Conservation (phyloP, 2,797 vertebrate species). For the Rhadinocentrus ornatus region DNA sequence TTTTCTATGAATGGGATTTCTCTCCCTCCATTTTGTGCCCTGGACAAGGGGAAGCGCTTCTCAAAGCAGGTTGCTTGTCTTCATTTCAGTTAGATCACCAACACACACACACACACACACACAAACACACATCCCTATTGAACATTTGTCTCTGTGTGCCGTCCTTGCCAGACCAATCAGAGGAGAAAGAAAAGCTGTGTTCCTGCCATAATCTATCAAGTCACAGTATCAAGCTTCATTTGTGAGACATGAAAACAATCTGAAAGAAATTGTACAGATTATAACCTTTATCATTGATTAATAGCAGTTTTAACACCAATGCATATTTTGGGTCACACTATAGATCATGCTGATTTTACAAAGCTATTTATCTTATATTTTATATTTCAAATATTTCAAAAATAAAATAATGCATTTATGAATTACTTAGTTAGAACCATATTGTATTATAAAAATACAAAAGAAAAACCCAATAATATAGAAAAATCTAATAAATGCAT, state of each 20-base stretch:
- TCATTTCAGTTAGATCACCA: slow-evolving; percentile 60
- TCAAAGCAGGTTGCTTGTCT: slow-evolving; percentile 62
- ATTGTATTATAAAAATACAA: neutral
- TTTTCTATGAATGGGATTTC: slow-evolving; percentile 33
- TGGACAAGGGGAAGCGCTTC: slow-evolving; percentile 42
- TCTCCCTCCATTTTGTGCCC: slow-evolving; percentile 9
- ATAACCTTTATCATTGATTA: slow-evolving; percentile 1
- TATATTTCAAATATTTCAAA: neutral
- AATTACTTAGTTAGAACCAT: neutral
- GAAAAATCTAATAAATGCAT: neutral
- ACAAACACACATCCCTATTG: slow-evolving; percentile 5
- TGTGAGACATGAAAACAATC: neutral
- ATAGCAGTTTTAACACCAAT: neutral
- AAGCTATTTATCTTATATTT: no score
- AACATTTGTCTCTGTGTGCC: slow-evolving; percentile 51
- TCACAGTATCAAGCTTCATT: slow-evolving; percentile 31
- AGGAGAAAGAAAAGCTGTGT: slow-evolving; percentile 52
- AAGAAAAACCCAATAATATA: neutral
- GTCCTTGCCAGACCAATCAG: slow-evolving; percentile 35
- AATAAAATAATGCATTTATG: neutral
- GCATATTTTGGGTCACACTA: neutral
- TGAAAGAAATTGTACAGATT: slow-evolving; percentile 3
- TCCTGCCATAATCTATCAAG: slow-evolving; percentile 58
- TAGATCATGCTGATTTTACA: neutral
- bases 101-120: slow-evolving; percentile 14